These are phyloP conservation scores for Cephus nigrinus DNA, from an alignment of 2,888 invertebrate species.

Conservation along the genomic window DNA sequence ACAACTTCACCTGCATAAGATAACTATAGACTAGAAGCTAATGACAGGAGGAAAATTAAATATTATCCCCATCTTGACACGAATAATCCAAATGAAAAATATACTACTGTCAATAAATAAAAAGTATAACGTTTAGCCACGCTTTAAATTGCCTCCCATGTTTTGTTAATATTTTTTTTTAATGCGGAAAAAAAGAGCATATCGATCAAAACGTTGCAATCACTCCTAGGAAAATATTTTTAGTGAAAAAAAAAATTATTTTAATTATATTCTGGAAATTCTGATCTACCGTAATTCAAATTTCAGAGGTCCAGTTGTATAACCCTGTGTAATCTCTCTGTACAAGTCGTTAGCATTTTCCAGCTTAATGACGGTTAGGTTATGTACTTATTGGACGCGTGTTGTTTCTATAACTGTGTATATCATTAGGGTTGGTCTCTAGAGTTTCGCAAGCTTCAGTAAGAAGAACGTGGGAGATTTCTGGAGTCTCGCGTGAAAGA, in stretches of 20 bases:
- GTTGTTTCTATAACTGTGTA: neutral
- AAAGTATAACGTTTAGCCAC: neutral
- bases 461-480: neutral
- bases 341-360: neutral
- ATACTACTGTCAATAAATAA: neutral
- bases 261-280: neutral
- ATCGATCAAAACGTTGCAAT: neutral
- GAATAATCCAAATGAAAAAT: neutral
- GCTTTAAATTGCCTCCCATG: neutral
- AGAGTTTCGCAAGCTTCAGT: neutral
- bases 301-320: neutral
- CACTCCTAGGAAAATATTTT: neutral
- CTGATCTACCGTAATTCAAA: neutral
- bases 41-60: slow-evolving; percentile 14
- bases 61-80: neutral
- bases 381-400: neutral
- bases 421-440: neutral
- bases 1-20: slow-evolving; percentile 30
- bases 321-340: neutral
- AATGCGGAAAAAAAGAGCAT: neutral
- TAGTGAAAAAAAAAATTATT: neutral
- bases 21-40: slow-evolving; percentile 16
- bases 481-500: neutral
- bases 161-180: neutral
- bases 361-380: neutral